Evolutionary conservation across 2,888 invertebrate species (phyloP).

Genomic region (Stegophylla sp.): DNA sequence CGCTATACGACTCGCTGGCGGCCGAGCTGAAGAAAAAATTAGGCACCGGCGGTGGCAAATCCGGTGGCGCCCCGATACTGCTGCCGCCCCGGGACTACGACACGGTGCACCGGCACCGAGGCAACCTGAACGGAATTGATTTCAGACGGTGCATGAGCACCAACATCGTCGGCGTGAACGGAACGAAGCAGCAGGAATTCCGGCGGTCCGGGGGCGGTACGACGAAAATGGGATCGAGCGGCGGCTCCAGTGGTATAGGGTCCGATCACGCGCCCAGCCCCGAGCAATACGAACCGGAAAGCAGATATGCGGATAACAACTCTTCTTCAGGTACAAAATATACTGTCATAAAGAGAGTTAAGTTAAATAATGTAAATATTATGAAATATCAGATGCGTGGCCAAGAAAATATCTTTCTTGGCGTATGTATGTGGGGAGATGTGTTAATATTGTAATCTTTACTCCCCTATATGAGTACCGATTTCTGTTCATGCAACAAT

Average conservation of each 20-base stretch:
- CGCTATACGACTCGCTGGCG: conserved; percentile 87
- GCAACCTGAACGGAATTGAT: conserved; percentile 78
- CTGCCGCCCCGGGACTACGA: conserved; percentile 94
- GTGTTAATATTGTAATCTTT: too few species aligned
- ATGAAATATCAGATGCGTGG: too few species aligned
- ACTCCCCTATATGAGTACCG: too few species aligned
- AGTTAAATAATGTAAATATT: too few species aligned
- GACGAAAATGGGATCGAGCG: conserved; percentile 72
- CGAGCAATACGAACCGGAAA: conserved; percentile 68
- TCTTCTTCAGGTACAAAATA: conserved; percentile 71
- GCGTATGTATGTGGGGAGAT: too few species aligned
- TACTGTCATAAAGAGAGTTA: too few species aligned
- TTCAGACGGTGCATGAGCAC: conserved; percentile 74
- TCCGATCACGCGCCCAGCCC: conserved; percentile 88
- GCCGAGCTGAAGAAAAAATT: conserved; percentile 86
- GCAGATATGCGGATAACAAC: conserved; percentile 69
- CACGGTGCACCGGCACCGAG: conserved; percentile 82
- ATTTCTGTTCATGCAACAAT: too few species aligned
- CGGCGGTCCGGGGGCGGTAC: conserved; percentile 35
- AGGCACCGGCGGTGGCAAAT: conserved; percentile 65
- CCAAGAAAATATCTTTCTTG: too few species aligned
- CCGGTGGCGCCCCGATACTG: conserved; percentile 68
- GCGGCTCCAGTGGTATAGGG: conserved; percentile 87
- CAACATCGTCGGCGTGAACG: conserved; percentile 71
- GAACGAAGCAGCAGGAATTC: conserved; percentile 67